Conservation (phyloP, 2,888 invertebrate genomes). For the Xestia sexstrigata region DNA sequence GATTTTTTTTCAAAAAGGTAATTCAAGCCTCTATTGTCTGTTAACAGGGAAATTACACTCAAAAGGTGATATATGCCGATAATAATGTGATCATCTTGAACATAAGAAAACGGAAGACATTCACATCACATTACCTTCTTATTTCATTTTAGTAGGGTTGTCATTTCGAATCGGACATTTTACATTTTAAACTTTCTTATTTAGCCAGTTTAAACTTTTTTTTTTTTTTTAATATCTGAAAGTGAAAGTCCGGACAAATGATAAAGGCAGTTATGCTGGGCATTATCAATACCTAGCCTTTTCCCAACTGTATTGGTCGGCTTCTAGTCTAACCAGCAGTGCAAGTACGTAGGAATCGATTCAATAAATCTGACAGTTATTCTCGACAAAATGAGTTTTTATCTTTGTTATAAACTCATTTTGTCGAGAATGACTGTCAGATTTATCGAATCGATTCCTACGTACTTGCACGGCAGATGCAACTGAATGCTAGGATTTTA, state of each 20-base stretch:
- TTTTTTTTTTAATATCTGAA: no score
- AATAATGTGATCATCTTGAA: conserved; percentile 35
- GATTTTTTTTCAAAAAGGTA: conserved; percentile 6
- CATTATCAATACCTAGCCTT: background rate
- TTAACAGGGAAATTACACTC: conserved; percentile 10
- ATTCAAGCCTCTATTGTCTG: conserved; percentile 12
- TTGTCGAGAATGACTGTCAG: no score
- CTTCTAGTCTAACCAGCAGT: background rate
- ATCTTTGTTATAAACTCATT: no score
- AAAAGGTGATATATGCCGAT: conserved; percentile 21
- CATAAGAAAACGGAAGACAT: conserved; percentile 8
- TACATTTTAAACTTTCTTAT: background rate
- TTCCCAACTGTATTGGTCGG: background rate
- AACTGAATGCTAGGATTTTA: background rate
- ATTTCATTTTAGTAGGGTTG: conserved; percentile 8
- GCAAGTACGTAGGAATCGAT: no score
- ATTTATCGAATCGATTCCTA: no score
- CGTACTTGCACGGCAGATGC: no score
- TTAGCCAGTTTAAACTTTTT: background rate
- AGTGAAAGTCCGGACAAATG: no score
- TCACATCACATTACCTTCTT: conserved; percentile 13
- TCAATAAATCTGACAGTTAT: no score
- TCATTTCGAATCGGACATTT: background rate
- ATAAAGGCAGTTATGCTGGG: background rate
- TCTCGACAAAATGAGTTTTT: no score